Base-by-base conservation (phyloP, 2,113 vertebrate species). In the Hemicordylus capensis region DNA sequence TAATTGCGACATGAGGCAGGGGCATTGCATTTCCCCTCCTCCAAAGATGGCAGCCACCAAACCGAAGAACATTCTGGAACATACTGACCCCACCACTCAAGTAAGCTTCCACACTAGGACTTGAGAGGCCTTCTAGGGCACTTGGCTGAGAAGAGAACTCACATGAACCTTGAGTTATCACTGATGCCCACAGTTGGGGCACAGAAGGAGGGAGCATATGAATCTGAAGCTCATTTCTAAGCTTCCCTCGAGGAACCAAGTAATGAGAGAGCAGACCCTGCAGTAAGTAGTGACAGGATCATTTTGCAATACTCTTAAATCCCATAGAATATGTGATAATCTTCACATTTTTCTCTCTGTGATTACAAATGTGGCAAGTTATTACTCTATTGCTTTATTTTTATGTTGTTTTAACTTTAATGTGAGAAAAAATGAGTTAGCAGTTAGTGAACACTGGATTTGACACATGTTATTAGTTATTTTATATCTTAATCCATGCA, bases 401-500 rank as follows among this genome's bases (percentile, higher is more conserved):
- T 77, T 80, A 85, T 78, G 86, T 87, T 86, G 1, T 34, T 90
- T 93, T 84, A 73, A 77, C 79, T 89, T 93, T 80, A 59, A 91
- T 82, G n/a, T 87, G 70, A 83, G 82, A 48, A 48, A 85, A 51
- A 69, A 66, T 81, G 22, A 66, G 69, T 34, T 91, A 44, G 59
- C 85, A 19, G 42, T 75, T 85, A 88, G 64, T 88, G 84, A 92
- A 88, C 69, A 59, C 91, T 93, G 92, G 90, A 77, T 61, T 93
- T 94, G 89, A 85, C 63, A 84, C 54, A n/a, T n/a, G 20, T 84
- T 94, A 94, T 92, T 93, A 85, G 85, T 61, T 91, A 64, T 86
- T 74, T 90, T 95, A 89, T 84, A 85, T 94, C 91, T 94, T 94
- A 83, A 88, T 93, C 85, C 66, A 22, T 84, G 91, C 93, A 89